Evolutionary conservation across 2,888 invertebrate species (phyloP), one percentile per base, ranked within the genome.

Genomic region (Thelaira solivaga): DNA sequence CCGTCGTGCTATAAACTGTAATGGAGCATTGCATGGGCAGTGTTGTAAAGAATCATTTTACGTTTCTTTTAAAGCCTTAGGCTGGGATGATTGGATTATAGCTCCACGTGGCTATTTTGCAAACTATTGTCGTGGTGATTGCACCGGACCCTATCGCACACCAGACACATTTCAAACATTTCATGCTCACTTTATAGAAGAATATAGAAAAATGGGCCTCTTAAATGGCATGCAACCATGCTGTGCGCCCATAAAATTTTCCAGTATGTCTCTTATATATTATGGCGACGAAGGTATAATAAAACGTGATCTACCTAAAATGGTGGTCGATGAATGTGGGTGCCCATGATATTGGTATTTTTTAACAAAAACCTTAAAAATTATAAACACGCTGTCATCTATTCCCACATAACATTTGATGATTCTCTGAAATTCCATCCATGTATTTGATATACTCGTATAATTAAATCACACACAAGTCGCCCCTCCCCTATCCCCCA

Each of bases 61-160:
- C 91, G 96, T 97, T 84, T 95, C 94, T 89, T 97, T 97, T 90
- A 94, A 94, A 86, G 94, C 95, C 84, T 91, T 97, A 61, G 96
- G 96, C 83, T 97, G 97, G 97, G 96, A 96, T 90, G 96, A 97
- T 90, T 97, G 96, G 96, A 96, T 97, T 86, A 95, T 96, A 83
- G 95, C 95, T 81, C 96, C 96, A 26, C 92, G 93, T 85, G 96
- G 97, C 83, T 97, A 97, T 90, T 95, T 95, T 90, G 97, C 97
- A 75, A 97, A 97, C 90, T 97, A 96, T 90, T 97, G 97, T 90
- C 93, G 95, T 85, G 97, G 97, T 81, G 95, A 95, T 86, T 97
- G 97, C 90, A 91, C 91, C 22, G 94, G 94, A 45, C 91, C 92
- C 7, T 93, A 93, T 85, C 92, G 94, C 73, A 94, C 94, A 51